Base-by-base conservation (phyloP, 2,797 vertebrate species). In the Remorina albescens region DNA sequence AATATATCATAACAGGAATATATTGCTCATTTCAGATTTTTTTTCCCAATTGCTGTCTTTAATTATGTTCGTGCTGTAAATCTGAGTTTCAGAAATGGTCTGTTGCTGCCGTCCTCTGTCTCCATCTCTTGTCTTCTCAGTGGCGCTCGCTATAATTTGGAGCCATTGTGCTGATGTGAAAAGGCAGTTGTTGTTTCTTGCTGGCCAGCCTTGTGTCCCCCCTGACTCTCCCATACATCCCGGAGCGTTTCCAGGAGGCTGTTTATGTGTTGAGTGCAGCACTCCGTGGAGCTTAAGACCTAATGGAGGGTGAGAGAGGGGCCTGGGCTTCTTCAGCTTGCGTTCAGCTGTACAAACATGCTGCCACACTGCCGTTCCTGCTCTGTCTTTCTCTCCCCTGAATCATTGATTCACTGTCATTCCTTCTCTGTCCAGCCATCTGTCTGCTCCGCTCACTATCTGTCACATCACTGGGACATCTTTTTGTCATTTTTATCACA, bases 301-400 rank as follows among this genome's bases (percentile, higher is more conserved):
- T 97, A 97, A 98, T 97, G 96, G 96, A 96, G 95, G 96, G 96
- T 96, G 96, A 96, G 96, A 96, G 93, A 93, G 94, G 74, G 94
- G 93, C 94, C 96, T 97, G 96, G 93, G 94, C 95, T 96, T 96
- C 96, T 96, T 97, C 97, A 98, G 96, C 97, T 96, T 97, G 96
- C 92, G 95, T 94, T 98, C 97, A 99, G 98, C 98, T 99, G 98
- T 98, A 95, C 95, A 98, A 99, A 99, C 96, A 98, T 86, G 72
- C 90, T 74, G 85, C 86, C 95, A 95, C 95, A 63, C 92, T 59
- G 82, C 71, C 75, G 44, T 94, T 93, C 86, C 90, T 86, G 68
- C 91, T 62, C 71, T 72, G 67, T 74, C 67, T 67, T 66, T 83
- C 75, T 77, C 71, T 56, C 57, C 71, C 62, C 7, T n/a, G 18